These are phyloP conservation scores for Hermodice carunculata DNA, from an alignment of 2,888 invertebrate genomes.

Conservation along the genomic window DNA sequence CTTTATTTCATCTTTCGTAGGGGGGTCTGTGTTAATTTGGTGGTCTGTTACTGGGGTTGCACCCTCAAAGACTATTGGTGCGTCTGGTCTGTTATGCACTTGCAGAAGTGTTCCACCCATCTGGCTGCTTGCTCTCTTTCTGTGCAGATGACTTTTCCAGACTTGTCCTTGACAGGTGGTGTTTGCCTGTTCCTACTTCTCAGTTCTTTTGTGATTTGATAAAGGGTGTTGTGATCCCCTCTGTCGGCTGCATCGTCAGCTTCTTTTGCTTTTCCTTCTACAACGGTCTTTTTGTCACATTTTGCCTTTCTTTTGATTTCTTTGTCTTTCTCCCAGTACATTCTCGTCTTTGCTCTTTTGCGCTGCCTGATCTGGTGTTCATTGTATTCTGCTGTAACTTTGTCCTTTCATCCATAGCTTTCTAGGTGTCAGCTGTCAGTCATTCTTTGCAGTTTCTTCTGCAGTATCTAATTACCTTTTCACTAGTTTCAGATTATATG, in stretches of 20 bases:
- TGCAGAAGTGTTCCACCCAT: slow-evolving; percentile 11
- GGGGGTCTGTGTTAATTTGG: slow-evolving; percentile 2
- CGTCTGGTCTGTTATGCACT: neutral
- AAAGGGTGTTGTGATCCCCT: neutral
- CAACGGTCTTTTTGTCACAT: neutral
- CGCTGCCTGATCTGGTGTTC: too few species aligned
- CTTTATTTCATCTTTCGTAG: neutral
- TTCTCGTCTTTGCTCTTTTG: too few species aligned
- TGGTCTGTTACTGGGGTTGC: neutral
- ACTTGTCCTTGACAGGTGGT: slow-evolving; percentile 1
- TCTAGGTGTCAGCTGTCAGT: too few species aligned
- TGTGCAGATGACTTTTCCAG: neutral
- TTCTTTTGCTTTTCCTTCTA: neutral
- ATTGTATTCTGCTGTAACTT: too few species aligned
- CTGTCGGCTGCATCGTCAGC: slow-evolving; percentile 6
- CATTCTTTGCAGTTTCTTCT: too few species aligned
- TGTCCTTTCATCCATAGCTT: too few species aligned
- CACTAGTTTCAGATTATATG: too few species aligned
- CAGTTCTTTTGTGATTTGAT: slow-evolving; percentile 3
- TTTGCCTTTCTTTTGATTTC: too few species aligned
- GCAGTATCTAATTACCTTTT: too few species aligned
- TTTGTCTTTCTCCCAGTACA: too few species aligned
- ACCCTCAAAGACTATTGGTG: neutral
- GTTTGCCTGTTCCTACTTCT: neutral
- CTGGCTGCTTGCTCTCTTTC: neutral